Evolutionary conservation across 2,797 vertebrate species (phyloP), one percentile per base, ranked within the genome.

Genomic region (Channallabes apus): DNA sequence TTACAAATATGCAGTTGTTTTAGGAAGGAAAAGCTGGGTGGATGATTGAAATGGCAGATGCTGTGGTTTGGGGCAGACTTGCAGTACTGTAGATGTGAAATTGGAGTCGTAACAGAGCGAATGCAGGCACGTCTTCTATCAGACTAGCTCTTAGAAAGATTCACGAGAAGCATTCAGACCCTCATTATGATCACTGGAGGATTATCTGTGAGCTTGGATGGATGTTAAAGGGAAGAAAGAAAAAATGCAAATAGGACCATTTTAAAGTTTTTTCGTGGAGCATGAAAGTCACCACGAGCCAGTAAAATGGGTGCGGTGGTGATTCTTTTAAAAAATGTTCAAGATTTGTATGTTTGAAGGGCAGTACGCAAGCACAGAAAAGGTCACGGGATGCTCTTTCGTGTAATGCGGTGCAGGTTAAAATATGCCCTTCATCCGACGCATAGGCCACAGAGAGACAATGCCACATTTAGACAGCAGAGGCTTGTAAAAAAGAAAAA

Each of bases 31-130:
- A 0, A n/a, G 29, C 89, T 91, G 89, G 78, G 59, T 68, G 59
- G 89, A 75, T 86, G 86, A 81, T 88, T 65, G 88, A 86, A 90
- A 86, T 35, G 90, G 87, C 89, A 92, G 91, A 88, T 87, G 85
- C 88, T 87, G 79, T 88, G 86, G 84, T 85, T 90, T 83, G 84
- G 65, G 51, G 65, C 87, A 89, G 89, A 88, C 89, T 87, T 85
- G n/a, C n/a, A n/a, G n/a, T n/a, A 83, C 85, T 88, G 79, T 83
- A 84, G 78, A 81, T 76, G 88, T 89, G 89, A 87, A 90, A 87
- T 86, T 18, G 62, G 87, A 88, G 88, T 88, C 87, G 80, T 89
- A 87, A 86, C 87, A 54, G 87, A 87, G 67, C 51, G 54, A 80
- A 38, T 65, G 84, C 87, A 82, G 84, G 76, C 90, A 72, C 89